Conservation (phyloP, 2,797 vertebrate species). For the Hemibagrus guttatus region DNA sequence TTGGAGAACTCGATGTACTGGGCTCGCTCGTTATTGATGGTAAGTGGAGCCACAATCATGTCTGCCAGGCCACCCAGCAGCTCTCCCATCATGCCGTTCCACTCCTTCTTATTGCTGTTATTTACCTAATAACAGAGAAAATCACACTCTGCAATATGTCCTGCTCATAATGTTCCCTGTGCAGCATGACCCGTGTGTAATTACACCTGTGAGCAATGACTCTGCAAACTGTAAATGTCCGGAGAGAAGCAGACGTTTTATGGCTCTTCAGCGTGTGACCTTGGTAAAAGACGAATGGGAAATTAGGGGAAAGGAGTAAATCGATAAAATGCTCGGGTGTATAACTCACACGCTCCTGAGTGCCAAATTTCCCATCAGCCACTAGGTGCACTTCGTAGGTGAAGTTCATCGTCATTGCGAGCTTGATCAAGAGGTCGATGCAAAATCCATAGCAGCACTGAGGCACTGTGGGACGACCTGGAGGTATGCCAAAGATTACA, state of each 20-base stretch:
- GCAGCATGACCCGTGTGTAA: conserved; percentile 8
- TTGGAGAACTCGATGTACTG: conserved; percentile 99
- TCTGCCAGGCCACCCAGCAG: conserved; percentile 90
- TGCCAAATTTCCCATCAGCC: conserved; percentile 96
- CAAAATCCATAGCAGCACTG: conserved; percentile 97
- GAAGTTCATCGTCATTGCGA: conserved; percentile 94
- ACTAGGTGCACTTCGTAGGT: conserved; percentile 97
- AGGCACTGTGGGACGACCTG: conserved; percentile 89
- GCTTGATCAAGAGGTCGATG: conserved; percentile 92
- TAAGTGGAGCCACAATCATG: conserved; percentile 96
- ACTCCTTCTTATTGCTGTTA: conserved; percentile 98
- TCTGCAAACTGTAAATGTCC: conserved; percentile 31
- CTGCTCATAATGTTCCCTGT: conserved; percentile 11
- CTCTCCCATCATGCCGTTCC: conserved; percentile 99
- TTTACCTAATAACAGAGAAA: conserved; percentile 81
- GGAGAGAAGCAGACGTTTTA: conserved; percentile 8
- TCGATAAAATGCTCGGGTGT: conserved; percentile 45
- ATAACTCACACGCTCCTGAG: conserved; percentile 88
- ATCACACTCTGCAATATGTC: conserved; percentile 32
- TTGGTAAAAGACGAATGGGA: conserved; percentile 35
- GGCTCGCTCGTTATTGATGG: conserved; percentile 95
- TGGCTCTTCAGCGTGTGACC: conserved; percentile 39
- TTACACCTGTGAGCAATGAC: conserved; percentile 41
- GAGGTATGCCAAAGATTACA: not conserved
- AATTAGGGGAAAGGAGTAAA: conserved; percentile 29